Percentiles rank a stretch among this genome's conserved stretches.
phyloP scores from a whole-genome alignment of 2,888 invertebrate species.

The Chymomyza caudatula region DNA sequence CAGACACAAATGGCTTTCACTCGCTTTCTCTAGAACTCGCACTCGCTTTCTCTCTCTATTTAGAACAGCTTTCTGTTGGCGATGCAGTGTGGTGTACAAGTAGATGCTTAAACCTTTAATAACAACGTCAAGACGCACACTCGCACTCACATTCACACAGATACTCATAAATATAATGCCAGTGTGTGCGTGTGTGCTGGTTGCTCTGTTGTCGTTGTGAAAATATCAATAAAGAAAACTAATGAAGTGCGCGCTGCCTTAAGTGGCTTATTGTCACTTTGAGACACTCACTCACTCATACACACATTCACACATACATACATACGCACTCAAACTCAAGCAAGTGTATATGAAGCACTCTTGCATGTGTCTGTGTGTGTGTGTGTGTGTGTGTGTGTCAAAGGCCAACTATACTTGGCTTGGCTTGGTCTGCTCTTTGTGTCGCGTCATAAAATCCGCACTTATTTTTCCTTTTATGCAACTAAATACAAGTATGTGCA shows the following conservation, averaged over 20 bases:
- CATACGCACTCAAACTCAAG: slow-evolving; percentile 4
- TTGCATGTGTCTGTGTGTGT: slow-evolving; percentile 28
- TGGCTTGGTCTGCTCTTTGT: slow-evolving; percentile 18
- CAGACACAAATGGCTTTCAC: slow-evolving; percentile 4
- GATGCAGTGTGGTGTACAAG: not conserved
- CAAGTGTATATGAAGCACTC: not conserved
- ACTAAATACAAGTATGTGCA: slow-evolving; percentile 40
- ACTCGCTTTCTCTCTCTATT: not conserved
- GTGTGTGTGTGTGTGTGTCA: slow-evolving; percentile 45
- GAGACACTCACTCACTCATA: slow-evolving; percentile 37
- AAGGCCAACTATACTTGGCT: slow-evolving; percentile 40
- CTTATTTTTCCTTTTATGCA: slow-evolving; percentile 62
- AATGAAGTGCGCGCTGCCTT: slow-evolving; percentile 69
- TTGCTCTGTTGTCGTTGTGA: slow-evolving; percentile 49
- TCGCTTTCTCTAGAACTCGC: not conserved
- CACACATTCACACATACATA: slow-evolving; percentile 14
- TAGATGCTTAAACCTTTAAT: slow-evolving; percentile 28
- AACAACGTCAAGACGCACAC: slow-evolving; percentile 7
- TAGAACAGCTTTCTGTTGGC: not conserved
- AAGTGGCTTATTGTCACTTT: slow-evolving; percentile 70
- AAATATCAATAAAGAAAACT: slow-evolving; percentile 71
- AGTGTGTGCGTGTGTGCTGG: not conserved
- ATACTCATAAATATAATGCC: slow-evolving; percentile 55
- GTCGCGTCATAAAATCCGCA: slow-evolving; percentile 61
- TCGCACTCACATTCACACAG: not conserved